These are phyloP conservation scores for Calliopum simillimum DNA, from an alignment of 2,888 invertebrate genomes.

Conservation along the genomic window DNA sequence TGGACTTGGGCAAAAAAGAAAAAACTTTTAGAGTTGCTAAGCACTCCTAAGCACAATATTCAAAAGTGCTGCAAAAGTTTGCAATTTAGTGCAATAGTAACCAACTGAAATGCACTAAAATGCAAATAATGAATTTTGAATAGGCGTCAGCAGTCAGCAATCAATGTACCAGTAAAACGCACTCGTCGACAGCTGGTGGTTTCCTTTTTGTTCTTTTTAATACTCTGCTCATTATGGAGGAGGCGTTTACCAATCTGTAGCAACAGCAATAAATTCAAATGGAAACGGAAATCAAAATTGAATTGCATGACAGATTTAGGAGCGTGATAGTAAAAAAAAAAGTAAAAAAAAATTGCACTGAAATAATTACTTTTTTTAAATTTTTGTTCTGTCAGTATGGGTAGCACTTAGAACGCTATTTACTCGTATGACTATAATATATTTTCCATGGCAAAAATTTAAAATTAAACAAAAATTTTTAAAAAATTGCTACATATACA, in stretches of 20 bases:
- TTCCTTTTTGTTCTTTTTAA: too few relatives aligned
- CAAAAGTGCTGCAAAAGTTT: too few relatives aligned
- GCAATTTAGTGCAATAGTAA: too few relatives aligned
- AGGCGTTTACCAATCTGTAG: too few relatives aligned
- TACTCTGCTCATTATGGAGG: too few relatives aligned
- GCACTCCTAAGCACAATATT: neutral
- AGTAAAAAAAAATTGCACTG: neutral
- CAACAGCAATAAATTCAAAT: neutral
- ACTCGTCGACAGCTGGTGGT: too few relatives aligned
- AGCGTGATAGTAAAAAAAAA: slow-evolving; percentile 5
- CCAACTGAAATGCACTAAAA: neutral
- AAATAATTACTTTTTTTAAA: slow-evolving; percentile 26
- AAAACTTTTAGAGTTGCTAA: neutral
- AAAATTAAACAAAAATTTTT: slow-evolving; percentile 25
- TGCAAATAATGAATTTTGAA: too few relatives aligned
- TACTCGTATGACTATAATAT: slow-evolving; percentile 33
- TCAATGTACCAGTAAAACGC: too few relatives aligned
- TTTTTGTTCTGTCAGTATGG: slow-evolving; percentile 11
- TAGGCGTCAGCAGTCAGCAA: too few relatives aligned
- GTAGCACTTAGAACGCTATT: slow-evolving; percentile 34
- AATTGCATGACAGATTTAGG: slow-evolving; percentile 14
- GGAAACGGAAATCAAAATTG: slow-evolving; percentile 18
- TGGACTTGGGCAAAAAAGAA: too few relatives aligned
- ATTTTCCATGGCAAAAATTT: slow-evolving; percentile 17
- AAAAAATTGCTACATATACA: slow-evolving; percentile 19